A percentile compares a stretch with the other conserved stretches of the same genome.
Conservation (phyloP, 2,113 vertebrate species). For the Ceyx margarethae region DNA sequence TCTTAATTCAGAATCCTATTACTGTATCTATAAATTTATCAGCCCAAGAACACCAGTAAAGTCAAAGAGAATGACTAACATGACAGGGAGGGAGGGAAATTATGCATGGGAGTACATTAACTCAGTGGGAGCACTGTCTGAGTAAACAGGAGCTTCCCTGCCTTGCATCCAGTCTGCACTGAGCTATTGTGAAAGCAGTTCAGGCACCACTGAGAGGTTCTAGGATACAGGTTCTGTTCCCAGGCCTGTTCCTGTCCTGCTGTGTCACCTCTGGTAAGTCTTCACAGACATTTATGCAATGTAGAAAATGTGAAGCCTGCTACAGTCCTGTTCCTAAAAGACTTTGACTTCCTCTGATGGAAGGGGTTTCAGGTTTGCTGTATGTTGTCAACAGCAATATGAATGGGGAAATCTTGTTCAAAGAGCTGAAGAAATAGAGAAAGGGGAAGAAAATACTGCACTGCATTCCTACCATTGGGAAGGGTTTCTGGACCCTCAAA, state of each 20-base stretch:
- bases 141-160: not conserved
- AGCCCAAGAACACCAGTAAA: not conserved
- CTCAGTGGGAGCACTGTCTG: not conserved
- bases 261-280: not conserved
- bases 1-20: constrained; percentile 24
- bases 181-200: not conserved
- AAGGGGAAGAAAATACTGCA: not conserved
- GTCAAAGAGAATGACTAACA: not conserved
- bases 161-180: not conserved
- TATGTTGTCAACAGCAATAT: not conserved
- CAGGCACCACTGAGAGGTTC: not conserved
- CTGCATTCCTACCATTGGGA: not conserved
- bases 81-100: not conserved
- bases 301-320: not conserved
- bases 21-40: not conserved
- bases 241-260: not conserved
- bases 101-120: not conserved
- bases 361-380: not conserved
- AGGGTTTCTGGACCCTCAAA: not conserved
- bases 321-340: not conserved
- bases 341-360: not conserved
- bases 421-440: not conserved
- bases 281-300: not conserved
- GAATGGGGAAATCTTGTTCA: not conserved
- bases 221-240: not conserved